These are phyloP conservation scores for Hirtodrosophila trivittata DNA, from an alignment of 2,888 invertebrate genomes.

Conservation along the genomic window DNA sequence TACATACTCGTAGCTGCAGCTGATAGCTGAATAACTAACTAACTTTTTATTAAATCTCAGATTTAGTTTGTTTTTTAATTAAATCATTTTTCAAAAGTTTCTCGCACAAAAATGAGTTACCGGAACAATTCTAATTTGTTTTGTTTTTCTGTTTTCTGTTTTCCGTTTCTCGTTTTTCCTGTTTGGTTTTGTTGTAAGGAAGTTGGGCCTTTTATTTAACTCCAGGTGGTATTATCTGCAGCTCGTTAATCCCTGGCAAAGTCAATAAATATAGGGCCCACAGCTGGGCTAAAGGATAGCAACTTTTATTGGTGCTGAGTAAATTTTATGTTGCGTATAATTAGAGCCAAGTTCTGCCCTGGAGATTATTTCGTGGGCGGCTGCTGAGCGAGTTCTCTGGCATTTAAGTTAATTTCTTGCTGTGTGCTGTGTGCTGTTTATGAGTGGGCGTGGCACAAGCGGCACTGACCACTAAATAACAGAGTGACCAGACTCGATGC, in stretches of 20 bases:
- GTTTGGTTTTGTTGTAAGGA: not conserved
- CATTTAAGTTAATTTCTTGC: slow-evolving; percentile 70
- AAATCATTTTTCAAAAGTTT: too few species aligned
- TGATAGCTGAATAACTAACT: too few species aligned
- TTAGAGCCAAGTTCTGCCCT: slow-evolving; percentile 71
- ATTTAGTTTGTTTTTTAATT: too few species aligned
- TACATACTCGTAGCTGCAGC: too few species aligned
- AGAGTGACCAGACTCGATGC: too few species aligned
- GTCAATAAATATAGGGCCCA: slow-evolving; percentile 60
- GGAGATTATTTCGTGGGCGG: slow-evolving; percentile 62
- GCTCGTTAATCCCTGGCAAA: slow-evolving; percentile 48
- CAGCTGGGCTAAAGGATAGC: slow-evolving; percentile 5
- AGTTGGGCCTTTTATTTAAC: slow-evolving; percentile 6
- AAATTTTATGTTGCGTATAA: slow-evolving; percentile 80
- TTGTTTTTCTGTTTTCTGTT: not conserved
- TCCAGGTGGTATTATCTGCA: slow-evolving; percentile 51
- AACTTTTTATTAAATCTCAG: too few species aligned
- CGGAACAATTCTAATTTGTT: not conserved
- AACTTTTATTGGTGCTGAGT: slow-evolving; percentile 57
- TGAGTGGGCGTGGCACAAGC: slow-evolving; percentile 57
- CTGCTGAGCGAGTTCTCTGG: slow-evolving; percentile 7
- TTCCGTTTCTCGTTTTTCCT: not conserved
- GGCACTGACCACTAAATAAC: slow-evolving; percentile 22
- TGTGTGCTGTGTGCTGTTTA: slow-evolving; percentile 49
- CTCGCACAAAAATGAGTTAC: too few species aligned